Percentiles rank a stretch among this genome's conserved stretches.
Evolutionary conservation across 2,888 invertebrate species (phyloP).

Genomic region (Sesamia inferens): DNA sequence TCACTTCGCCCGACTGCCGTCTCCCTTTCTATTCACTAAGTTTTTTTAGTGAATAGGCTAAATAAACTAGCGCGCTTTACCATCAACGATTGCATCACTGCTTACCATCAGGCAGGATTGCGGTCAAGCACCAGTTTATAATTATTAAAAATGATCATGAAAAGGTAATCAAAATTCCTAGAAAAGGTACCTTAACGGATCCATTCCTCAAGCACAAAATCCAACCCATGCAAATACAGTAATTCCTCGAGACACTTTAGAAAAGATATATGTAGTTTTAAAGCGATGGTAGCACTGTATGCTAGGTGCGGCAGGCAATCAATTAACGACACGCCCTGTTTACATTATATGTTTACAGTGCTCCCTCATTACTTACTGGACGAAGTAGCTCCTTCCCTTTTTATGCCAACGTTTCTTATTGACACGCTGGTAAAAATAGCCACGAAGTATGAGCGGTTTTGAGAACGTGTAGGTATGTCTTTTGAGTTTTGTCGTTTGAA

Average conservation of each 20-base stretch:
- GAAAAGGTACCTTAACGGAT: not conserved
- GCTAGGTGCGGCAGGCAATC: slow-evolving; percentile 84
- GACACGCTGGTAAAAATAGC: slow-evolving; percentile 65
- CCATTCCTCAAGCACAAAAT: slow-evolving; percentile 10
- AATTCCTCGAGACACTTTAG: slow-evolving; percentile 44
- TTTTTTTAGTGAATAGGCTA: too few relatives aligned
- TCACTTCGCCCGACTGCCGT: too few relatives aligned
- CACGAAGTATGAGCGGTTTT: slow-evolving; percentile 8
- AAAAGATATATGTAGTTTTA: slow-evolving; percentile 59
- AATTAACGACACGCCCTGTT: slow-evolving; percentile 82
- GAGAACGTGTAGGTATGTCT: not conserved
- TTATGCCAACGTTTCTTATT: slow-evolving; percentile 72
- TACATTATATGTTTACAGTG: slow-evolving; percentile 86
- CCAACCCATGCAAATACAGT: slow-evolving; percentile 53
- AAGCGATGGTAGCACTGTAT: slow-evolving; percentile 68
- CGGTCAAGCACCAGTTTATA: too few relatives aligned
- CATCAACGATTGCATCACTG: too few relatives aligned
- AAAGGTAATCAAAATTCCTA: not conserved
- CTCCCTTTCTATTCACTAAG: too few relatives aligned
- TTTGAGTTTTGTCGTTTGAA: too few relatives aligned
- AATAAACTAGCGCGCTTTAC: too few relatives aligned
- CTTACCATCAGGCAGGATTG: too few relatives aligned
- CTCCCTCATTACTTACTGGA: slow-evolving; percentile 87
- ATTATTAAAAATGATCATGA: too few relatives aligned
- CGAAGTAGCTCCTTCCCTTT: slow-evolving; percentile 74